Base-by-base conservation (phyloP, 1,140 invertebrate genomes). In the Physella acuta region DNA sequence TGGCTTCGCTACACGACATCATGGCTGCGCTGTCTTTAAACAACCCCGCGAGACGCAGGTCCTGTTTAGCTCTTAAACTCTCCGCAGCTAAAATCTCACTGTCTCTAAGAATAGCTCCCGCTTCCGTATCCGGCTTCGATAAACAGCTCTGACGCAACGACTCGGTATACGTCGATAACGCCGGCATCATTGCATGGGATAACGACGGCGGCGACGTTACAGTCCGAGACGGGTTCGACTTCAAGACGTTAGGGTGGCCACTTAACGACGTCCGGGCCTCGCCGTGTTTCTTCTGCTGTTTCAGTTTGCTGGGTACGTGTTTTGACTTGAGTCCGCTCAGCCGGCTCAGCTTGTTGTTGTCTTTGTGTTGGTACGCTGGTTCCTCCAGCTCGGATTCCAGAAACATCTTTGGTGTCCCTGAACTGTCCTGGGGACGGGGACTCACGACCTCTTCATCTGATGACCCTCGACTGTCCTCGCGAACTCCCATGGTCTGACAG, bases 391-490 rank as follows among this genome's bases (percentile, higher is more conserved):
- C 36, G 3, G 59, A 61, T 28, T 61, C 36, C 36, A 61, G 36
- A 36, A 61, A 61, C 59, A 61, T 61, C 17, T 31, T 61, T 61
- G 36, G 59, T 61, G 59, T 24, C 59, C 33, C 37, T 36, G 59
- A 37, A 28, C 39, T 61, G 34, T 61, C 59, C 59, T 39, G 17
- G 16, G 26, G 30, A 39, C 34, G 37, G 36, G 59, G 39, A 61
- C 59, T 39, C 8, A 26, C 36, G 59, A 16, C 30, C 28, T 49
- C 62, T 52, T 52, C 62, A 51, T 64, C 62, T 30, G 44, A 20
- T 64, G 62, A 64, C 62, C 62, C 62, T 26, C 28, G 51, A 64
- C 62, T 64, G 62, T 51, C 62, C 62, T 24, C 44, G 28, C 62
- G 44, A 24, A 44, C 62, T 64, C 62, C 62, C 62, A 53, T 52